Base-by-base conservation (phyloP, 2,797 vertebrate species). In the Pseudochaenichthys georgianus region DNA sequence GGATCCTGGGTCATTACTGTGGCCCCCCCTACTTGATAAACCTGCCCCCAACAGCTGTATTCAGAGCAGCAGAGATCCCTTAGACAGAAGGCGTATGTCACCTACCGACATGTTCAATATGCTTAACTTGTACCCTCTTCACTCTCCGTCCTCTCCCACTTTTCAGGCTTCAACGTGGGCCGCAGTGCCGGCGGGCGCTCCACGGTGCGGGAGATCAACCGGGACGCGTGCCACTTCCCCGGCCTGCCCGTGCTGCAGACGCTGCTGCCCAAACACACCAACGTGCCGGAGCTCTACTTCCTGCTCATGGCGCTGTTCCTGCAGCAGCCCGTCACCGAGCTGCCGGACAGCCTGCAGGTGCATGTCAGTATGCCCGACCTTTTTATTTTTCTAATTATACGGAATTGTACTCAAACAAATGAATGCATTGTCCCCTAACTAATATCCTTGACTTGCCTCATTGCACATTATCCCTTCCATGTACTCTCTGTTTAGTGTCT, bases 331-430 rank as follows among this genome's bases (percentile, higher is more conserved):
- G 96, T 99, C 89, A 97, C 95, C 31, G 97, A 98, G 90, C 96
- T 99, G 95, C 98, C 98, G 11, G 98, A 98, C 93, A 97, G 97
- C 92, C 97, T 98, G 92, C 98, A 99, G 97, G 98, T 99, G 97
- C 96, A 96, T 97, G 97, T 96, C 82, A 95, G 94, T 95, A 94
- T 84, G 61, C 74, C 75, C 75, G 55, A 54, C 53, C 74, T 87
- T 86, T 81, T 80, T 70, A 55, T 77, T 53, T 23, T 64, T 70
- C 59, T 53, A 19, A 41, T 52, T 21, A 31, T 15, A 13, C 11
- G 4, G 34, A 38, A 38, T 38, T 38, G 8, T 9, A 38, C 34
- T 38, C 19, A 23, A 23, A 31, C 10, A 31, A n/a, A 60, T 63
- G 0, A 46, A n/a, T 63, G 34, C 4, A 28, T 28, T 28, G 28